Evolutionary conservation across 2,888 invertebrate species (phyloP).

Genomic region (Conomelus anceps): DNA sequence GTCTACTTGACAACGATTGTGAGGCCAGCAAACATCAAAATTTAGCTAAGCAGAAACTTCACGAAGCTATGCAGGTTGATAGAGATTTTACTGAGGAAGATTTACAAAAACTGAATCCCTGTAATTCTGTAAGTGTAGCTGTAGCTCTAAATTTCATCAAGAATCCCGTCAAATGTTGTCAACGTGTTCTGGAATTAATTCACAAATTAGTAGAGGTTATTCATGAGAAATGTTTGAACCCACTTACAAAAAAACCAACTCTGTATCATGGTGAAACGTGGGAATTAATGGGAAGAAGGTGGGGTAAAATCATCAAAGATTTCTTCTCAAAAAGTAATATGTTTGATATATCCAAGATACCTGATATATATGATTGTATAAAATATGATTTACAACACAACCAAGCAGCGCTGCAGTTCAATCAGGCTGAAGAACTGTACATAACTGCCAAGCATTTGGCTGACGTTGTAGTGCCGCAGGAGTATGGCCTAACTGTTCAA

Average conservation of each 20-base stretch:
- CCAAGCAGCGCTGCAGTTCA: conserved; percentile 87
- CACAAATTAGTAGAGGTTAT: conserved; percentile 81
- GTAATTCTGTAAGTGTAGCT: conserved; percentile 79
- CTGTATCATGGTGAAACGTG: conserved; percentile 98
- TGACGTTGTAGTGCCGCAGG: conserved; percentile 98
- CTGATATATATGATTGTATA: conserved; percentile 99
- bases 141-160: conserved; percentile 91
- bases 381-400: conserved; percentile 99
- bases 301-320: conserved; percentile 98
- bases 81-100: conserved; percentile 80
- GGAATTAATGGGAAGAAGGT: conserved; percentile 95
- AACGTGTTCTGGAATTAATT: conserved; percentile 80
- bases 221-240: conserved; percentile 75
- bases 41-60: conserved; percentile 89
- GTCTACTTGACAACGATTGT: conserved; percentile 94
- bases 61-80: conserved; percentile 87
- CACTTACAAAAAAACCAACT: conserved; percentile 84
- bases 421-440: conserved; percentile 86
- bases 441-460: conserved; percentile 94
- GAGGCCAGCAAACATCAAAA: conserved; percentile 93
- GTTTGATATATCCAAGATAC: conserved; percentile 97
- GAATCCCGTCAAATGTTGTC: conserved; percentile 91
- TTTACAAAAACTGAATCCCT: conserved; percentile 82
- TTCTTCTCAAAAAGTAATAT: conserved; percentile 87
- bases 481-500: conserved; percentile 91